Evolutionary conservation across 2,797 vertebrate species (phyloP), one percentile per base, ranked within the genome.

Genomic region (Mycteria americana): DNA sequence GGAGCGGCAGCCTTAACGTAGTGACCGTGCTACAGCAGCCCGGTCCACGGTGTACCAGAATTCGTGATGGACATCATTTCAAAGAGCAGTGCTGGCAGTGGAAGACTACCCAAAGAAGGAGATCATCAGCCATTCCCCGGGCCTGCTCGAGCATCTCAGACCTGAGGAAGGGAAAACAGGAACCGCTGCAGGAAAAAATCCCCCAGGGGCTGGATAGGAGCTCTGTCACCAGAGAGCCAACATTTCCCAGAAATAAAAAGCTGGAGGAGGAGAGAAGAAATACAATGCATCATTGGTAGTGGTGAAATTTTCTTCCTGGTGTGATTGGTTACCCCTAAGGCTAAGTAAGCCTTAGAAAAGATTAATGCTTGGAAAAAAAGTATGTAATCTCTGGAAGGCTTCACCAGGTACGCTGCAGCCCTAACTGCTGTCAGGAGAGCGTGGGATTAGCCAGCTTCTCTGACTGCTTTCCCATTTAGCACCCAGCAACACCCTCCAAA

Each of bases 361-460:
- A 19, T 50, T 57, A 78, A 28, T 17, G 7, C 30, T 85, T 88
- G 51, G 27, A 23, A 27, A 27, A 72, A 73, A 68, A 37, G 21
- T 5, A 11, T 28, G 30, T 22, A 56, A 25, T 48, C 11, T 60
- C 37, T 28, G 18, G 35, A 72, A 70, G 27, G 31, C 56, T 80
- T 89, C 41, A 56, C 11, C 3, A 1, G 7, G 19, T 6, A 31
- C 0, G 0, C 30, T 72, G 69, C 18, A 46, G 48, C 8, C 0
- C 0, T 51, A 76, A n/a, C 33, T 41, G 51, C 46, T 51, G 33
- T 70, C 35, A 67, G 43, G 82, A 22, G 13, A 87, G 43, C 59
- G 24, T 12, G 18, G 25, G 25, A 37, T 64, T 22, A 81, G 21
- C 18, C 68, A 68, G 41, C 13, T 77, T 39, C 22, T 74, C 70